Base-by-base conservation (phyloP, 2,113 vertebrate genomes). In the Carlito syrichta region DNA sequence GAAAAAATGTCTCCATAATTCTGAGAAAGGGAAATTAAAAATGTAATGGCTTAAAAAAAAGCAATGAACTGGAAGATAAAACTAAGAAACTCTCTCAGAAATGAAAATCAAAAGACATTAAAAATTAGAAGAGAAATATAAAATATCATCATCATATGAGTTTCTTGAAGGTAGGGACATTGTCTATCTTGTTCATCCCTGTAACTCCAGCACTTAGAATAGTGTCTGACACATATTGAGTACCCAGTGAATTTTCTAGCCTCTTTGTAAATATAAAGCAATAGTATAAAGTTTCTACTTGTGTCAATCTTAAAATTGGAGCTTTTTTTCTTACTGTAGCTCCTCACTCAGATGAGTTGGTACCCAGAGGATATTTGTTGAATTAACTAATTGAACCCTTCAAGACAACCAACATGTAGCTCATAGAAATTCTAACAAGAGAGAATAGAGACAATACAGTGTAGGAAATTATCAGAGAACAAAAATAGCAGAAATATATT, bases 371-470 rank as follows among this genome's bases (percentile, higher is more conserved):
- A 45, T 94, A 89, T 83, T 45, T 81, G 20, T 74, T 71, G 71
- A 87, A 54, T 90, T n/a, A 86, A 58, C 60, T 38, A 82, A 69
- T 54, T 32, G 56, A 94, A 11, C 50, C 9, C 69, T 85, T 86
- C 38, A 83, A 32, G 50, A 56, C 5, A 83, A 11, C 54, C 6
- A 45, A 22, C 19, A 66, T 52, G 5, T 63, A 83, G 27, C 25
- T 78, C 40, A 62, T 45, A 79, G 71, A 76, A 95, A 89, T 89
- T 93, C 63, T 91, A 63, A 78, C 74, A 62, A 92, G 77, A 66
- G 32, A 92, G 25, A 90, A 58, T 52, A 71, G 13, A 86, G 54
- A 92, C 20, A 77, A 32, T 35, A 62, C 19, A 12, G 1, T 86
- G 1, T 89, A 20, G 50, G 5, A 83, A 73, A 60, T 96, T 45